These are phyloP conservation scores for Halocaridina rubra DNA, from an alignment of 2,888 invertebrate species.

Conservation along the genomic window DNA sequence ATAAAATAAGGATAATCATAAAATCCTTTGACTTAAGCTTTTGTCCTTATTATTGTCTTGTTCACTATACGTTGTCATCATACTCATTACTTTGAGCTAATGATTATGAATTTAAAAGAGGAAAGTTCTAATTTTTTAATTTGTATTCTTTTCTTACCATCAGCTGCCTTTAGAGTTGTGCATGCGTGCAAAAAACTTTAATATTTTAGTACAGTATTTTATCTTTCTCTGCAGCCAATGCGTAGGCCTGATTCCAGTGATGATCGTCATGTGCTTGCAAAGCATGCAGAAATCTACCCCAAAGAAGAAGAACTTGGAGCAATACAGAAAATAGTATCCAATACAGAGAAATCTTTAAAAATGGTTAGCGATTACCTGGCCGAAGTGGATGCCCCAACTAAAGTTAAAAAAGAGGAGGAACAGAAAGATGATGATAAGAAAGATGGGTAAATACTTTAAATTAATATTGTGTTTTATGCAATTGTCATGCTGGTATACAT, in stretches of 20 bases:
- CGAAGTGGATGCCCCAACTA: conserved; percentile 71
- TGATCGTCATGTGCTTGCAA: conserved; percentile 93
- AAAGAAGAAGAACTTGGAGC: conserved; percentile 73
- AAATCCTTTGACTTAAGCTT: too few species aligned
- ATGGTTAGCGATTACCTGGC: conserved; percentile 90
- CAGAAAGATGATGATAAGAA: conserved; percentile 67
- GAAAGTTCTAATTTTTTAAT: too few species aligned
- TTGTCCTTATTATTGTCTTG: too few species aligned
- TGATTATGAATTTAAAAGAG: too few species aligned
- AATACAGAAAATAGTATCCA: conserved; percentile 91
- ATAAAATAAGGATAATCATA: too few species aligned
- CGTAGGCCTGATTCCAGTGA: conserved; percentile 92
- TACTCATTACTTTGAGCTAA: too few species aligned
- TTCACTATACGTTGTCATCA: too few species aligned
- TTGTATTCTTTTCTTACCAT: too few species aligned
- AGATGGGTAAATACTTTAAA: conserved; percentile 68
- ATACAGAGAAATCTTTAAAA: conserved; percentile 94
- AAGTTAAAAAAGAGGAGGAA: conserved; percentile 47
- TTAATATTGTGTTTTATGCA: neutral
- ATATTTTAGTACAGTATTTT: conserved; percentile 70
- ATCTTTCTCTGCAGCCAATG: conserved; percentile 68
- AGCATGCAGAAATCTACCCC: conserved; percentile 94
- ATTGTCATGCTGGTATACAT: neutral
- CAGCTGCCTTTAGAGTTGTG: too few species aligned
- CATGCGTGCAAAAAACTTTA: neutral